Conservation (phyloP, 2,888 invertebrate genomes). For the Drosophila yooni region DNA sequence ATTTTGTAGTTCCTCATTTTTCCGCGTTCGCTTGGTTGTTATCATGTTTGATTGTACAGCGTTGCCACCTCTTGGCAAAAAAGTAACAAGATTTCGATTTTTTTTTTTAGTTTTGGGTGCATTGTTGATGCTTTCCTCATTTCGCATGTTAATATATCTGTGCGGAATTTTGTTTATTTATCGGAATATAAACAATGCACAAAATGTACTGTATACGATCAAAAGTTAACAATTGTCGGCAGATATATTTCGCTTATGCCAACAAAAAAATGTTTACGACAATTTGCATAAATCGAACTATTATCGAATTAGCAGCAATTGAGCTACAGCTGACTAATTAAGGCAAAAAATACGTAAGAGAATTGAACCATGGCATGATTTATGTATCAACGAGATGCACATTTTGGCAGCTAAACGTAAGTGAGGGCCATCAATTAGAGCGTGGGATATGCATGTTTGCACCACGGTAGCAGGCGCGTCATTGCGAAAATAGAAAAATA, state of each 20-base stretch:
- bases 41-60: slow-evolving; percentile 14
- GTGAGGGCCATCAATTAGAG: slow-evolving; percentile 55
- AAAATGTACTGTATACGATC: slow-evolving; percentile 41
- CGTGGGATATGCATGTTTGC: slow-evolving; percentile 56
- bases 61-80: slow-evolving; percentile 33
- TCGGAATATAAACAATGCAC: slow-evolving; percentile 35
- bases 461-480: slow-evolving; percentile 70
- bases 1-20: slow-evolving; percentile 54
- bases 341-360: slow-evolving; percentile 39
- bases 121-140: slow-evolving; percentile 35
- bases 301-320: slow-evolving; percentile 60
- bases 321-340: slow-evolving; percentile 47
- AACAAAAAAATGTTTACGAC: slow-evolving; percentile 32
- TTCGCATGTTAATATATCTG: slow-evolving; percentile 21
- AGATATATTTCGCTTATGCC: slow-evolving; percentile 3
- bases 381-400: slow-evolving; percentile 58
- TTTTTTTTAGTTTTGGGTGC: background rate
- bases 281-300: slow-evolving; percentile 47
- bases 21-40: slow-evolving; percentile 14
- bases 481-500: slow-evolving; percentile 51
- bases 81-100: background rate
- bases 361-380: slow-evolving; percentile 72
- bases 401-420: slow-evolving; percentile 53
- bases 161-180: slow-evolving; percentile 40
- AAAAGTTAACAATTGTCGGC: slow-evolving; percentile 49